Conservation (phyloP, 2,797 vertebrate genomes). For the Parauchenoglanis ngamensis region DNA sequence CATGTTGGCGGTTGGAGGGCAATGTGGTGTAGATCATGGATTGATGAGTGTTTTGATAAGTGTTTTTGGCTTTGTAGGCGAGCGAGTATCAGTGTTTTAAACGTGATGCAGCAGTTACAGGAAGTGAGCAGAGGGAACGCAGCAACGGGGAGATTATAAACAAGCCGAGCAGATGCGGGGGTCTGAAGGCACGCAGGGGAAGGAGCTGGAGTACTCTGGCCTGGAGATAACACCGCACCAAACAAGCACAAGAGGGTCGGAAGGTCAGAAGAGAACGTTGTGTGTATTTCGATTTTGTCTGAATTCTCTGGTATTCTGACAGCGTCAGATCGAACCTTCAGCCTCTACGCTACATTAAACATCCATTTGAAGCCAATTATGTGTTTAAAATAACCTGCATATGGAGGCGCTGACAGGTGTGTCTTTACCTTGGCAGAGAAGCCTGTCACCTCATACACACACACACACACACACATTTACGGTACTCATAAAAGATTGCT, state of each 20-base stretch:
- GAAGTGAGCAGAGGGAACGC: background rate
- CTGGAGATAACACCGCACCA: background rate
- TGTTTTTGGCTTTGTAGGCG: background rate
- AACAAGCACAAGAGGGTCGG: background rate
- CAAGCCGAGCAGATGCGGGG: background rate
- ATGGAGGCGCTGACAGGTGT: conserved; percentile 23
- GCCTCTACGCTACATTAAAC: conserved; percentile 18
- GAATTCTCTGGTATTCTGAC: background rate
- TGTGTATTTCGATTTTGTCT: background rate
- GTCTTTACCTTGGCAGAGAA: conserved; percentile 47
- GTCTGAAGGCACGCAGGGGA: background rate
- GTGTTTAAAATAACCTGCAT: conserved; percentile 13
- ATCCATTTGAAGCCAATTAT: background rate
- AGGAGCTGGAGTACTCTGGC: background rate
- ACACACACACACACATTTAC: conserved; percentile 8
- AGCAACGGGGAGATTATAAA: background rate
- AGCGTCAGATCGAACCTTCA: background rate
- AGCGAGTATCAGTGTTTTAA: background rate
- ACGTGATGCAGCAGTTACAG: background rate
- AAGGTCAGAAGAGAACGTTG: background rate
- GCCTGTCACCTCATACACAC: background rate
- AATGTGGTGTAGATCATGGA: no score
- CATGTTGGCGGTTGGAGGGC: background rate
- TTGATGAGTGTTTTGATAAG: background rate
- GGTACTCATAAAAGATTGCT: conserved; percentile 3